phyloP scores from a whole-genome alignment of 1,140 invertebrate species.

The Thalassaphorura encarpata region DNA sequence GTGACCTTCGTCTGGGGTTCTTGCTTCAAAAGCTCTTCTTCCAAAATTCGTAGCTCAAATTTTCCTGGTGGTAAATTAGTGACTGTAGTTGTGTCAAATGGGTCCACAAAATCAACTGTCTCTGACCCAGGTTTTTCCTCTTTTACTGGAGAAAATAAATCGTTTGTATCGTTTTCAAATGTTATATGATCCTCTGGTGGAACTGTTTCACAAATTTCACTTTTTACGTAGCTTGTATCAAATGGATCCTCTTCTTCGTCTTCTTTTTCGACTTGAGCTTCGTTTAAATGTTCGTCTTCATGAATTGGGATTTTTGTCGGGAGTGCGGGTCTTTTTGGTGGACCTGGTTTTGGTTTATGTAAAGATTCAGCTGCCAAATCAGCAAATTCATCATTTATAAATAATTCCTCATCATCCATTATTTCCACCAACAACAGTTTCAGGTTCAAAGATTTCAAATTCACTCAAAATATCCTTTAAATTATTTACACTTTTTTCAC shows the following conservation, averaged over 20 bases:
- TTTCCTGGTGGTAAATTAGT: slow-evolving; percentile 59
- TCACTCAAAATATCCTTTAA: no score
- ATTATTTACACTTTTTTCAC: no score
- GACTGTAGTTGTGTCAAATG: slow-evolving; percentile 71
- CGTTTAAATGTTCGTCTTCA: slow-evolving; percentile 17
- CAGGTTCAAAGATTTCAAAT: no score
- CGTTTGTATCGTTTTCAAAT: neutral
- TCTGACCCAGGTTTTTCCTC: slow-evolving; percentile 37
- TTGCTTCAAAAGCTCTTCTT: slow-evolving; percentile 58
- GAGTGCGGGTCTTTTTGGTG: slow-evolving; percentile 7
- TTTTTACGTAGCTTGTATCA: slow-evolving; percentile 71
- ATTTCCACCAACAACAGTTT: no score
- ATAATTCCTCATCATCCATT: no score
- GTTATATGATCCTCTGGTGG: neutral
- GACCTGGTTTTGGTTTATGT: slow-evolving; percentile 37
- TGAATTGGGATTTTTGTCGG: slow-evolving; percentile 17
- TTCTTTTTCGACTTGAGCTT: neutral
- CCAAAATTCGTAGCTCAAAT: slow-evolving; percentile 64
- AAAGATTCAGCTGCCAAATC: slow-evolving; percentile 60
- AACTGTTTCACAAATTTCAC: slow-evolving; percentile 45
- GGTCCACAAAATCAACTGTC: slow-evolving; percentile 57
- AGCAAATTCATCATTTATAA: no score
- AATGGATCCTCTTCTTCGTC: slow-evolving; percentile 57
- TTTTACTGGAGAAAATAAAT: slow-evolving; percentile 34
- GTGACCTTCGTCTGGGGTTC: slow-evolving; percentile 19